These are phyloP conservation scores for Gryllus bimaculatus DNA, from an alignment of 1,140 invertebrate species.

Conservation along the genomic window DNA sequence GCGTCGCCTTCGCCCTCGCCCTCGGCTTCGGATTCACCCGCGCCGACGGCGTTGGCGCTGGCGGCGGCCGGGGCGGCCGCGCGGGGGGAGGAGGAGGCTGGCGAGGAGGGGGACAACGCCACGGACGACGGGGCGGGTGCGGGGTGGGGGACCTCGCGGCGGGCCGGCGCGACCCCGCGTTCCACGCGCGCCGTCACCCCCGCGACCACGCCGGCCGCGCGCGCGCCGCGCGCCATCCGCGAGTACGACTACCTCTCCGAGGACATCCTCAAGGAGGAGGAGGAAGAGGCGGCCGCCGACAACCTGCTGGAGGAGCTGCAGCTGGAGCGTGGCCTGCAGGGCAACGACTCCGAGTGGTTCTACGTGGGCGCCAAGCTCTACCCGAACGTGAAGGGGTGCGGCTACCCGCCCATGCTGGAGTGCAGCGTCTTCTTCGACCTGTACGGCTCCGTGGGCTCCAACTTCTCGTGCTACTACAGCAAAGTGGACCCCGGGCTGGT, in stretches of 20 bases:
- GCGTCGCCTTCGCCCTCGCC: constrained; percentile 1
- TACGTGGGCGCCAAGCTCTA: constrained; percentile 70
- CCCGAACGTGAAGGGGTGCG: constrained; percentile 82
- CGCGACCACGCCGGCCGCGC: constrained; percentile 37
- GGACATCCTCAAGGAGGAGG: constrained; percentile 38
- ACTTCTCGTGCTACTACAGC: constrained; percentile 81
- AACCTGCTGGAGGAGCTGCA: constrained; percentile 33
- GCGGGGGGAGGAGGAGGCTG: background rate
- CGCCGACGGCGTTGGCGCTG: constrained; percentile 15
- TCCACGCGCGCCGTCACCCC: constrained; percentile 26
- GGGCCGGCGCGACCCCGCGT: background rate
- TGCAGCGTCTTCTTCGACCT: constrained; percentile 71
- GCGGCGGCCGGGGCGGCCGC: too few relatives aligned
- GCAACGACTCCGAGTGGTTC: constrained; percentile 67
- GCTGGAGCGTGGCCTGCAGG: constrained; percentile 50
- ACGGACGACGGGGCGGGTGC: constrained; percentile 22
- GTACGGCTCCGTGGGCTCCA: constrained; percentile 62
- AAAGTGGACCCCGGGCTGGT: constrained; percentile 75
- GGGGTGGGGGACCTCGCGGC: constrained; percentile 30
- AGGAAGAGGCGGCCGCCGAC: constrained; percentile 31
- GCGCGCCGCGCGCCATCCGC: constrained; percentile 40
- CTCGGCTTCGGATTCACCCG: too few relatives aligned
- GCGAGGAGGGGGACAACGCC: background rate
- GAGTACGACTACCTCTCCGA: constrained; percentile 53
- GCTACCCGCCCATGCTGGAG: constrained; percentile 80